A percentile compares a stretch with the other conserved stretches of the same genome.
phyloP scores from a whole-genome alignment of 2,797 vertebrate genomes.

The Malurus leucopterus region DNA sequence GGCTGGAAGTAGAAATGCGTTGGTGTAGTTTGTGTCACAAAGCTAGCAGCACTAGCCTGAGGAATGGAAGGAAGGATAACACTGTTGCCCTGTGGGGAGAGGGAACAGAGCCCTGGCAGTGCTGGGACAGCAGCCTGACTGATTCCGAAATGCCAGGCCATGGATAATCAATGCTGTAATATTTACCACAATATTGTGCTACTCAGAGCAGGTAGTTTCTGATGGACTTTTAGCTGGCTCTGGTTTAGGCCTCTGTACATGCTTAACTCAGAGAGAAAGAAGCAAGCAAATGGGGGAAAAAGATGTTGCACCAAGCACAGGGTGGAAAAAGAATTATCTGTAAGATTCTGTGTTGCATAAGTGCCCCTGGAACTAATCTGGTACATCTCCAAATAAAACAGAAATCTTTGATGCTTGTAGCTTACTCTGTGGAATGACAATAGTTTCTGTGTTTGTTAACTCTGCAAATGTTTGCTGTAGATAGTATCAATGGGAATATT shows the following conservation, averaged over 20 bases:
- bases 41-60: not conserved
- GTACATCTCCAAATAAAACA: constrained; percentile 37
- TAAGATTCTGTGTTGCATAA: constrained; percentile 15
- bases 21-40: not conserved
- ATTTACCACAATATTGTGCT: not conserved
- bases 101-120: accelerated
- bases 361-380: constrained; percentile 11
- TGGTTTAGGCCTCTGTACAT: not conserved
- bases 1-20: not conserved
- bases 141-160: accelerated
- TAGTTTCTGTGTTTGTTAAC: not conserved
- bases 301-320: not conserved
- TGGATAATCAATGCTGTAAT: accelerated
- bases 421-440: constrained; percentile 9
- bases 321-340: not conserved
- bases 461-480: constrained; percentile 7
- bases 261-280: not conserved
- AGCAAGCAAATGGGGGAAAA: not conserved
- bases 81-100: not conserved
- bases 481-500: not conserved
- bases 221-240: not conserved
- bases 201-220: not conserved
- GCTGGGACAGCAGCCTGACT: accelerated
- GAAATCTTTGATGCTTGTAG: not conserved
- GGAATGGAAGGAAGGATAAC: not conserved